Conservation (phyloP, 2,888 invertebrate genomes). For the Drosophila prostipennis region DNA sequence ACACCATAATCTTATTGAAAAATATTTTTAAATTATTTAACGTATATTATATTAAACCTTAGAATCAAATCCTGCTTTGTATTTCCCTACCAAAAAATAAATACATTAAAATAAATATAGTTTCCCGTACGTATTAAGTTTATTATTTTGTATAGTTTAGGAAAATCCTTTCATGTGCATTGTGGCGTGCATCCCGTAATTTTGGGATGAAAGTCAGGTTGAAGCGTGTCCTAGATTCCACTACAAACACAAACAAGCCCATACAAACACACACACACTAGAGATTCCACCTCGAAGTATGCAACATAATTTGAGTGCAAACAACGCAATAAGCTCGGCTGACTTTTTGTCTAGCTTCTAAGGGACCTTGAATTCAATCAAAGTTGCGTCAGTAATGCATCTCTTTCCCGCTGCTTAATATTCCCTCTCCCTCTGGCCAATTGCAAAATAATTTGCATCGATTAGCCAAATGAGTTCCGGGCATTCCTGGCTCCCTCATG, state of each 20-base stretch:
- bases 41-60: no score
- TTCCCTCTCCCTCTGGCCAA: slow-evolving; percentile 9
- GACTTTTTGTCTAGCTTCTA: slow-evolving; percentile 8
- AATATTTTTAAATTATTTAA: no score
- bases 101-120: neutral
- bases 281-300: slow-evolving; percentile 61
- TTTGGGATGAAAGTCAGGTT: slow-evolving; percentile 25
- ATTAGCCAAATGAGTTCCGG: slow-evolving; percentile 39
- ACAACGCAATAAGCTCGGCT: slow-evolving; percentile 45
- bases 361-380: slow-evolving; percentile 39
- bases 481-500: neutral
- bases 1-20: no score
- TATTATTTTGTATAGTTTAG: neutral
- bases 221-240: slow-evolving; percentile 61
- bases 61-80: no score
- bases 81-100: neutral
- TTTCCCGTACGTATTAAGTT: neutral
- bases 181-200: slow-evolving; percentile 6
- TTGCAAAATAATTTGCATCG: slow-evolving; percentile 43
- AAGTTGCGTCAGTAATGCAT: slow-evolving; percentile 6
- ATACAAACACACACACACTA: slow-evolving; percentile 2
- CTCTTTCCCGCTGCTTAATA: neutral
- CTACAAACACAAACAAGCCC: neutral
- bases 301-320: slow-evolving; percentile 53
- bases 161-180: neutral